Evolutionary conservation across 2,888 invertebrate species (phyloP).

Genomic region (Dynastes grantii): DNA sequence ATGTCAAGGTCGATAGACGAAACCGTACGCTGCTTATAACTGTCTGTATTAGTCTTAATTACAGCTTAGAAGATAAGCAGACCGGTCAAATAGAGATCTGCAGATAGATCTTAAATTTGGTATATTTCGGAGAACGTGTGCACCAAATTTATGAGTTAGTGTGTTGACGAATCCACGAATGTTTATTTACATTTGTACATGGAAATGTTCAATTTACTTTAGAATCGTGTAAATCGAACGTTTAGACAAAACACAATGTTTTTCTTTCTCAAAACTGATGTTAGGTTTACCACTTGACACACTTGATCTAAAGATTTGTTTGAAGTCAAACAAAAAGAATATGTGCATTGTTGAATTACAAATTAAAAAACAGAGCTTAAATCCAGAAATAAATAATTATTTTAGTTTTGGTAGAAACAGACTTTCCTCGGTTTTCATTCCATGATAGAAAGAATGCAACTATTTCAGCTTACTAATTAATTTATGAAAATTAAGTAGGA

Average conservation of each 20-base stretch:
- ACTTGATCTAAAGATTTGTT: too few relatives aligned
- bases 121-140: slow-evolving; percentile 11
- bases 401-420: too few relatives aligned
- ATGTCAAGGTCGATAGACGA: slow-evolving; percentile 22
- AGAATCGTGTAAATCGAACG: neutral
- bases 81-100: neutral
- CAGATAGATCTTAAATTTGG: slow-evolving; percentile 7
- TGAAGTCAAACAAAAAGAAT: too few relatives aligned
- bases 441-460: too few relatives aligned
- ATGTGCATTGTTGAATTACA: too few relatives aligned
- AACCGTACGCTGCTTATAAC: neutral
- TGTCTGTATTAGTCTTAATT: slow-evolving; percentile 7
- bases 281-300: too few relatives aligned
- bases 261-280: too few relatives aligned
- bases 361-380: too few relatives aligned
- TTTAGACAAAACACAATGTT: neutral
- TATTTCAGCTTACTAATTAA: too few relatives aligned
- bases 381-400: too few relatives aligned
- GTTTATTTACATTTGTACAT: slow-evolving; percentile 18
- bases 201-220: slow-evolving; percentile 14
- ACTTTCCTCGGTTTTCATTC: too few relatives aligned
- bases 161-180: neutral
- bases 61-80: neutral
- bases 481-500: too few relatives aligned
- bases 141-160: neutral